phyloP scores from a whole-genome alignment of 1,140 invertebrate species.

The Ectropis grisescens region DNA sequence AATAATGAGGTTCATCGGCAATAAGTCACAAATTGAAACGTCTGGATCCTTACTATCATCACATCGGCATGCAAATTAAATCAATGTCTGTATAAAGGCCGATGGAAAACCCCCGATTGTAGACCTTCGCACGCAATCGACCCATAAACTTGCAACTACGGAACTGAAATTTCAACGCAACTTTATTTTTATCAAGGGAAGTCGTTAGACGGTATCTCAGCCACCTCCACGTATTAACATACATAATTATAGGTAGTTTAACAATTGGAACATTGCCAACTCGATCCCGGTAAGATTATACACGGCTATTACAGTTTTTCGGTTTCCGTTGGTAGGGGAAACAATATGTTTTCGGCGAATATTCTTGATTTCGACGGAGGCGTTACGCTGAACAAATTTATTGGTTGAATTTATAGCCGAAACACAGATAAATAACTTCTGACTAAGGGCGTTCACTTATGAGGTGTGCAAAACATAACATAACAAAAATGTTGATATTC shows the following conservation, averaged over 20 bases:
- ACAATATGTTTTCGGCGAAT: conserved; percentile 17
- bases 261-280: conserved; percentile 54
- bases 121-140: conserved; percentile 49
- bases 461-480: too few relatives aligned
- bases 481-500: too few relatives aligned
- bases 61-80: conserved; percentile 55
- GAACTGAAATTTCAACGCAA: conserved; percentile 68
- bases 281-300: conserved; percentile 40
- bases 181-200: conserved; percentile 67
- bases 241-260: conserved; percentile 66
- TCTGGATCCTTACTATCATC: conserved; percentile 26
- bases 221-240: conserved; percentile 62
- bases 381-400: conserved; percentile 12
- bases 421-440: too few relatives aligned
- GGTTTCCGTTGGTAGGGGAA: conserved; percentile 34
- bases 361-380: conserved; percentile 7
- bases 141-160: conserved; percentile 62
- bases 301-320: conserved; percentile 48
- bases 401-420: conserved; percentile 14
- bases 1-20: too few relatives aligned
- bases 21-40: conserved; percentile 4
- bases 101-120: conserved; percentile 49
- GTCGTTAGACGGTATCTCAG: conserved; percentile 64
- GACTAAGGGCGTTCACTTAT: too few relatives aligned
- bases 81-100: conserved; percentile 64